Base-by-base conservation (phyloP, 1,140 invertebrate species). In the Papilio xuthus region DNA sequence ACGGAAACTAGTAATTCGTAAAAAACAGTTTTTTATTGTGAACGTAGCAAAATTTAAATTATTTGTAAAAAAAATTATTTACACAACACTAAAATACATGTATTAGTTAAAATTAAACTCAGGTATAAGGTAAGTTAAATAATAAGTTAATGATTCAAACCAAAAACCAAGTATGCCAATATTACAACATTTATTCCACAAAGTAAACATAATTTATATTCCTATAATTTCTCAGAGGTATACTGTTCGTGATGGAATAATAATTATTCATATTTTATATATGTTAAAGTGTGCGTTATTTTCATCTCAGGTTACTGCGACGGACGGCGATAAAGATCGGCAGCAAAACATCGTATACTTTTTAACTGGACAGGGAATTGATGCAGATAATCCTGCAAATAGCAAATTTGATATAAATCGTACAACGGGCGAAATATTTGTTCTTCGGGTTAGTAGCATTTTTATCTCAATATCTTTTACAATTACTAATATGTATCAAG, bases 401-500 rank as follows among this genome's bases (percentile, higher is more conserved):
- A 98, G 97, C 94, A 99, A 99, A 94, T 99, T 99, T 88, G 97
- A 98, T 89, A 99, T 99, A 84, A 99, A 99, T 94, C 95, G 97
- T 79, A 98, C 98, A 3, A 98, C 97, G 4, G 98, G 98, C 70
- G 98, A 98, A 93, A 99, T 99, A 92, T 98, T 97, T 89, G 98
- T 99, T 10, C 94, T 98, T 4, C 98, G 98, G 96, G 98, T 98
- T 85, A 89, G 75, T 84, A 79, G 13, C n/a, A 79, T 47, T 71
- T 63, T 74, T 80, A 72, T 50, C 53, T 26, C 28, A 41, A 79
- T 76, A 56, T 73, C 37, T 60, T 37, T 56, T 72, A 75, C 69
- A 20, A 3, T 71, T 80, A 73, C 41, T 32, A 13, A 60, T 72
- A 42, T 73, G 13, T 44, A 73, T 42, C 10, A 78, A 37, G 79